Evolutionary conservation across 2,113 vertebrate species (phyloP).

Genomic region (Rynchops niger): DNA sequence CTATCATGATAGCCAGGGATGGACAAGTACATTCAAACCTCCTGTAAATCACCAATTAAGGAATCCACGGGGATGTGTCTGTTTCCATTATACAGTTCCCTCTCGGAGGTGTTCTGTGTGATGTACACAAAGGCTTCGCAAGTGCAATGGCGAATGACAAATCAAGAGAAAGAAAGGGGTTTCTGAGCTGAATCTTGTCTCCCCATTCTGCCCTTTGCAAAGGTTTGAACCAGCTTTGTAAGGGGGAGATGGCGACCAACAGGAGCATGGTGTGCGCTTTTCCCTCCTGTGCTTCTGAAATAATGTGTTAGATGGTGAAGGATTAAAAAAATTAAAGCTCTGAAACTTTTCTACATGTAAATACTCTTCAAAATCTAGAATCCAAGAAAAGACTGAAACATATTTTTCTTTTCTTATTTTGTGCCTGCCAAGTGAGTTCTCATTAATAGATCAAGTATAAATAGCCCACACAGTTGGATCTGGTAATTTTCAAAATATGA

Average conservation of each 20-base stretch:
- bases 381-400: constrained; percentile 26
- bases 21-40: background rate
- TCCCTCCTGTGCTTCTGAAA: background rate
- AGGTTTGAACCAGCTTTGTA: background rate
- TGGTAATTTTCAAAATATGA: constrained; percentile 68
- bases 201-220: background rate
- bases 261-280: background rate
- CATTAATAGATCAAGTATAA: constrained; percentile 71
- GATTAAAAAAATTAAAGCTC: background rate
- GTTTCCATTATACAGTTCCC: background rate
- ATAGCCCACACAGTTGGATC: constrained; percentile 61
- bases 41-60: background rate
- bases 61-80: background rate
- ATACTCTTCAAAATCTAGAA: constrained; percentile 24
- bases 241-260: background rate
- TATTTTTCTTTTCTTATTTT: constrained; percentile 64
- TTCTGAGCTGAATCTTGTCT: background rate
- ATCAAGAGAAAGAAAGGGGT: background rate
- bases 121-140: background rate
- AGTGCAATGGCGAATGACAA: background rate
- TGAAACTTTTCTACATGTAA: background rate
- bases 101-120: background rate
- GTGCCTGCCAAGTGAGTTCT: constrained; percentile 48
- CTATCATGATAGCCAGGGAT: background rate
- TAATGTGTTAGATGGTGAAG: background rate